These are phyloP conservation scores for Acrobasis repandana DNA, from an alignment of 2,888 invertebrate genomes.

Conservation along the genomic window DNA sequence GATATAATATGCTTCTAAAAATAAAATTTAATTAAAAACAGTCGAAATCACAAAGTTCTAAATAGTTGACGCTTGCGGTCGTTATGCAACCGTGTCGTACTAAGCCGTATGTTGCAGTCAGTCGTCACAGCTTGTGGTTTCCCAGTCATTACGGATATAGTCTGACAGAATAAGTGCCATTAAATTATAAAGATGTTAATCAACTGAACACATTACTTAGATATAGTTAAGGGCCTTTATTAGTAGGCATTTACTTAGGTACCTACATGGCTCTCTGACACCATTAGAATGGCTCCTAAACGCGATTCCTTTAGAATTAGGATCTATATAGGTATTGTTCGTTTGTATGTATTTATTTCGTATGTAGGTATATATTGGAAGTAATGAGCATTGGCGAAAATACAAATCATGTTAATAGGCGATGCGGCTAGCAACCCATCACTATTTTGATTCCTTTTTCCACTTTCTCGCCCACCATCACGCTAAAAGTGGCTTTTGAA, in stretches of 20 bases:
- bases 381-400: no score
- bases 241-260: background rate
- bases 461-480: no score
- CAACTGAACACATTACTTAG: background rate
- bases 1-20: background rate
- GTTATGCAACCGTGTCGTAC: slow-evolving; percentile 27
- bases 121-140: slow-evolving; percentile 30
- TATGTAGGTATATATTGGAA: no score
- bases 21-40: slow-evolving; percentile 12
- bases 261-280: no score
- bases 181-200: slow-evolving; percentile 29
- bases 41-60: slow-evolving; percentile 13
- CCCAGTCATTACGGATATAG: slow-evolving; percentile 27
- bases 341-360: no score
- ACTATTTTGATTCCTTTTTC: no score
- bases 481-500: no score
- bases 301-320: no score
- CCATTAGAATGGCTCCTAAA: no score
- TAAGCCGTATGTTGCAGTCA: slow-evolving; percentile 21
- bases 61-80: background rate
- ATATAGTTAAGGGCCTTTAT: background rate
- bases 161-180: slow-evolving; percentile 23
- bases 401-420: no score
- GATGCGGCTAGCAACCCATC: no score
- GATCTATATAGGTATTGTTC: no score